phyloP scores from a whole-genome alignment of 2,888 invertebrate genomes.

The Drosophila atripex region DNA sequence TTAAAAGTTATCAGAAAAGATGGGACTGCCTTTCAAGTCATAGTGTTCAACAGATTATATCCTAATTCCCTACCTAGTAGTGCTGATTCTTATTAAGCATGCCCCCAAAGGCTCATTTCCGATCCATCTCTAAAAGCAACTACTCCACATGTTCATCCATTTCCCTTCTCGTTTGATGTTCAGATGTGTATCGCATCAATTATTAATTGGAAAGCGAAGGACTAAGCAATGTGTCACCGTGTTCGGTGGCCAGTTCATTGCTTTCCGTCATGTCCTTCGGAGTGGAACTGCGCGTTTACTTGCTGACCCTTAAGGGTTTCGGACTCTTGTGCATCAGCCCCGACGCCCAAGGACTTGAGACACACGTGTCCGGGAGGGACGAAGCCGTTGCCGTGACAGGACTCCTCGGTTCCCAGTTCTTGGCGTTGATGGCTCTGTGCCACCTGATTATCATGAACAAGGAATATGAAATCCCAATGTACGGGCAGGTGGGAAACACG shows the following conservation, averaged over 20 bases:
- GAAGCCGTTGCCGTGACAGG: conserved; percentile 12
- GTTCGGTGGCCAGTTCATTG: conserved; percentile 13
- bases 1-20: background rate
- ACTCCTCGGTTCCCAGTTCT: conserved; percentile 38
- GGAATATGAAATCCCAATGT: conserved; percentile 13
- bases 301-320: conserved; percentile 59
- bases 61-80: too few relatives aligned
- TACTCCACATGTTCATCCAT: background rate
- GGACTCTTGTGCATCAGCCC: conserved; percentile 59
- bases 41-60: too few relatives aligned
- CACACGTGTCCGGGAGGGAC: conserved; percentile 33
- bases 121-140: too few relatives aligned
- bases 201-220: background rate
- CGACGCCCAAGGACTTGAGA: background rate
- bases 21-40: too few relatives aligned
- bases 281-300: conserved; percentile 60
- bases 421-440: conserved; percentile 37
- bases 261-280: conserved; percentile 54
- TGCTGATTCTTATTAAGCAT: too few relatives aligned
- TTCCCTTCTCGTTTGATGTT: background rate
- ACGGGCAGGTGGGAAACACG: conserved; percentile 63
- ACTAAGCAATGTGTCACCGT: too few relatives aligned
- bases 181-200: background rate
- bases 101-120: too few relatives aligned
- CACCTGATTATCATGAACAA: conserved; percentile 22